Evolutionary conservation across 2,113 vertebrate genomes (phyloP), one percentile per base, ranked within the genome.

Genomic region (Catharus minimus): DNA sequence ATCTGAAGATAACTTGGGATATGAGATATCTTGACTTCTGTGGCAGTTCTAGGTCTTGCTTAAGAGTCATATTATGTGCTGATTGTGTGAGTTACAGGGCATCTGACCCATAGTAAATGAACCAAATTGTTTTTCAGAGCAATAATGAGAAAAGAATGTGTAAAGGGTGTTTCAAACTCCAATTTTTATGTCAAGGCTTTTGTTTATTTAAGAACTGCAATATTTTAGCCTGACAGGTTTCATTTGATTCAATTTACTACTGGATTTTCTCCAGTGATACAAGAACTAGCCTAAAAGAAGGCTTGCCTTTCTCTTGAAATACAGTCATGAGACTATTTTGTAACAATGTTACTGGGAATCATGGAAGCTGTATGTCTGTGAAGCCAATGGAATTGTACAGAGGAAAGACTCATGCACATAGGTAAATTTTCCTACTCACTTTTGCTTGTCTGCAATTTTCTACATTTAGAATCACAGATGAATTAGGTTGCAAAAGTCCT

Each of bases 181-280:
- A 69, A 15, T 79, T 83, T 81, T 7, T 61, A 61, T 53, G 62
- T 81, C 61, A 78, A 75, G 58, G 52, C 28, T 76, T 92, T 86
- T 82, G 33, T 76, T 95, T 92, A 65, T 73, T 87, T 79, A 79
- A 89, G 82, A 80, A 80, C 80, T 27, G 43, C 52, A 76, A 38
- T 75, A 58, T 71, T 93, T 89, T 80, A 82, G 21, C 73, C 38
- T 88, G 47, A 50, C 30, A 78, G 30, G 33, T 64, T 78, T 68
- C 1, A 32, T 84, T 77, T 67, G 47, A 73, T 84, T 82, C 64
- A 65, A 39, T 89, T 92, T 82, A 66, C 47, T 88, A 24, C 56
- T 95, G 79, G 36, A 75, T 85, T 96, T 95, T 95, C 86, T 90
- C 61, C 73, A 94, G 43, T 38, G 79, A 50, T 78, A 75, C 17